Percentiles rank a stretch among this genome's conserved stretches.
Evolutionary conservation across 2,797 vertebrate species (phyloP).

Genomic region (Enteromius thamalakanensis): DNA sequence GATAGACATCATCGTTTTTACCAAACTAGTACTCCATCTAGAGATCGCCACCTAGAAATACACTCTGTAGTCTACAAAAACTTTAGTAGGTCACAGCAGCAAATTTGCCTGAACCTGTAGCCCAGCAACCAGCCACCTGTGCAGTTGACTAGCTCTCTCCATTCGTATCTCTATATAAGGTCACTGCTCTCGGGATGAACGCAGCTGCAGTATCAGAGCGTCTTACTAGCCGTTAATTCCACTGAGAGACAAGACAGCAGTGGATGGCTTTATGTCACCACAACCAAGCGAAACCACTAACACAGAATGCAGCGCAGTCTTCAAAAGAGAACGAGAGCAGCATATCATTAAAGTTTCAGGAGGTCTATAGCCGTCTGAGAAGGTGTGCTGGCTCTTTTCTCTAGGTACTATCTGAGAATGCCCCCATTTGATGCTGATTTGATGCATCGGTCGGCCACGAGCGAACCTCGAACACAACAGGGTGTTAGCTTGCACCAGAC

Average conservation of each 20-base stretch:
- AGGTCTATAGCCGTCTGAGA: slow-evolving; percentile 42
- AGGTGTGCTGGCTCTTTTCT: slow-evolving; percentile 25
- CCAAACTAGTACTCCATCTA: not conserved
- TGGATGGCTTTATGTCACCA: slow-evolving; percentile 16
- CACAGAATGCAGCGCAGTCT: not conserved
- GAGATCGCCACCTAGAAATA: not conserved
- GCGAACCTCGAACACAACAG: slow-evolving; percentile 43
- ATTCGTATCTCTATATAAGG: slow-evolving; percentile 29
- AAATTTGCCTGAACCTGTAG: slow-evolving; percentile 41
- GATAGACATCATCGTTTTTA: not conserved
- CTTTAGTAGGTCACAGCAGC: slow-evolving; percentile 16
- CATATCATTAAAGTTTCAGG: slow-evolving; percentile 61
- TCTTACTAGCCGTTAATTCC: slow-evolving; percentile 5
- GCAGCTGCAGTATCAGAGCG: slow-evolving; percentile 10
- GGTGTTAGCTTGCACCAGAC: slow-evolving; percentile 61
- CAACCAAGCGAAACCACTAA: not conserved
- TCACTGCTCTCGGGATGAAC: not conserved
- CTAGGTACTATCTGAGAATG: slow-evolving; percentile 36
- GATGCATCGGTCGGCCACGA: slow-evolving; percentile 45
- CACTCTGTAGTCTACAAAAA: not conserved
- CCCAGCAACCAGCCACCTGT: slow-evolving; percentile 48
- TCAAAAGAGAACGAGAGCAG: slow-evolving; percentile 41
- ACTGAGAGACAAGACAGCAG: slow-evolving; percentile 24
- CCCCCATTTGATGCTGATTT: slow-evolving; percentile 49
- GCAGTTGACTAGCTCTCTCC: slow-evolving; percentile 27